These are phyloP conservation scores for Macquaria ambigua DNA, from an alignment of 2,113 vertebrate species.

Conservation along the genomic window DNA sequence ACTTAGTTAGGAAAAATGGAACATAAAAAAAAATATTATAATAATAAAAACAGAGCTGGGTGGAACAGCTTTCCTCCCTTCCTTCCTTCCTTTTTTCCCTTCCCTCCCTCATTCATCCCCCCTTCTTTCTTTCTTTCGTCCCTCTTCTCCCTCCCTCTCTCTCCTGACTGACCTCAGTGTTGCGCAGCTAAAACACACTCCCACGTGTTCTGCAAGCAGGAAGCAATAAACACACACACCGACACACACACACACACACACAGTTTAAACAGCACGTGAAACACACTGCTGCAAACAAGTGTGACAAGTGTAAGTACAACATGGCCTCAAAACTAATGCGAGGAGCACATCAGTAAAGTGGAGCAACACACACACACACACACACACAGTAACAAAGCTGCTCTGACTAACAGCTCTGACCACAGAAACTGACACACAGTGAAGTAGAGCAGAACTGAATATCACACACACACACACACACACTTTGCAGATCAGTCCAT, in stretches of 20 bases:
- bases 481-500: slow-evolving; percentile 12
- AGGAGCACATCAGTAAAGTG: slow-evolving; percentile 29
- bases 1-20: background rate
- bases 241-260: slow-evolving; percentile 26
- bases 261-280: slow-evolving; percentile 14
- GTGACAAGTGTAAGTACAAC: slow-evolving; percentile 43
- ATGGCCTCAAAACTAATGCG: slow-evolving; percentile 41
- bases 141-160: slow-evolving; percentile 5
- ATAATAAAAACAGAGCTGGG: slow-evolving; percentile 41
- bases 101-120: background rate
- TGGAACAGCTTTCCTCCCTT: slow-evolving; percentile 43
- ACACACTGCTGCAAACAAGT: slow-evolving; percentile 34
- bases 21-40: slow-evolving; percentile 27
- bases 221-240: slow-evolving; percentile 58
- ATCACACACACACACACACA: slow-evolving; percentile 8
- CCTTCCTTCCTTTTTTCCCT: background rate
- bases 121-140: background rate
- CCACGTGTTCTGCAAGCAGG: slow-evolving; percentile 65
- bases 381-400: slow-evolving; percentile 44
- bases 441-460: slow-evolving; percentile 67
- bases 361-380: slow-evolving; percentile 43
- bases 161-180: slow-evolving; percentile 61
- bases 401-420: slow-evolving; percentile 42
- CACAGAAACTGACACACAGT: slow-evolving; percentile 51
- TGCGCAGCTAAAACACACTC: slow-evolving; percentile 62